Base-by-base conservation (phyloP, 2,113 vertebrate species). In the Pedionomus torquatus region DNA sequence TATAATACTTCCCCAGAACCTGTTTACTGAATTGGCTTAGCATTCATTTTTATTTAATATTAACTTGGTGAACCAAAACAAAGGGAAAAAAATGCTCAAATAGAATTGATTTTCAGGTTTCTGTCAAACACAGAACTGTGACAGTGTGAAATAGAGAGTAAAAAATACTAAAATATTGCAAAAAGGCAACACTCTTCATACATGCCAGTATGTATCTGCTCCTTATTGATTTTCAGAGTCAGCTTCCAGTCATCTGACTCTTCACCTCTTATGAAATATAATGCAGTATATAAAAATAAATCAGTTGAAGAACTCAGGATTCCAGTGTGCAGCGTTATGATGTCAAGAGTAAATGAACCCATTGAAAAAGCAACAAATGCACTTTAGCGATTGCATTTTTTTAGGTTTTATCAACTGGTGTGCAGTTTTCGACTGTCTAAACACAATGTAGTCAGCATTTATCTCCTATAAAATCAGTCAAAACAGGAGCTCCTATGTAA, bases 401-500 rank as follows among this genome's bases (percentile, higher is more conserved):
- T 84, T 48, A 37, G 63, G 54, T 94, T 92, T 91, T 89, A 83
- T 89, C 88, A 89, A 87, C 84, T n/a, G 28, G 37, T 2, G 5
- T 90, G 79, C 52, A 75, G 83, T 68, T 92, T 91, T 86, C 0
- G 0, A 84, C 92, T 90, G 74, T 87, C 81, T 87, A 93, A 94
- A 95, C 87, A 95, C 64, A 92, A 54, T 52, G 44, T 35, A 88
- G 81, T 94, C 94, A 85, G 84, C 89, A 74, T 97, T 97, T 95
- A 90, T 93, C 79, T 85, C 49, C 79, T 87, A 87, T 87, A 95
- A 87, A 95, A 89, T 83, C 89, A 94, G 82, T 96, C 93, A 96
- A 93, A 97, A 97, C 84, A 96, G 94, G 92, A 97, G 89, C 70
- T 92, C 82, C 90, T 95, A 5, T 89, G 82, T 94, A 93, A 93